Conservation (phyloP, 2,113 vertebrate species). For the Girardinichthys multiradiatus region DNA sequence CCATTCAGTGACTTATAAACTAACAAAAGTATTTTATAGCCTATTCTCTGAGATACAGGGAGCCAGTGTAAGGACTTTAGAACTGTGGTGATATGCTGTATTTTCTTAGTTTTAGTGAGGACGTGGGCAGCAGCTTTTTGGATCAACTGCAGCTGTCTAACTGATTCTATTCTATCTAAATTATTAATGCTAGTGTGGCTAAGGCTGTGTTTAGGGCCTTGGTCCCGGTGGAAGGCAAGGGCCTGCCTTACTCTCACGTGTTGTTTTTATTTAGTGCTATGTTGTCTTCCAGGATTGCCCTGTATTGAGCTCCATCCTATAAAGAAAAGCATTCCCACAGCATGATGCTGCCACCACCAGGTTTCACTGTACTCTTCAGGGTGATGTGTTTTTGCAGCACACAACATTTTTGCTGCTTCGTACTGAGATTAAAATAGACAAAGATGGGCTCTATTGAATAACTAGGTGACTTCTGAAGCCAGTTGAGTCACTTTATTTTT, state of each 20-base stretch:
- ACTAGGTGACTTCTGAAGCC: too few relatives aligned
- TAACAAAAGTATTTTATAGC: too few relatives aligned
- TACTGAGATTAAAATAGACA: background rate
- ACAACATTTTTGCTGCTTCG: background rate
- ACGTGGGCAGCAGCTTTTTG: too few relatives aligned
- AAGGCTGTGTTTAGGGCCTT: background rate
- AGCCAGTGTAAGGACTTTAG: too few relatives aligned
- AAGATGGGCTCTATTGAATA: too few relatives aligned
- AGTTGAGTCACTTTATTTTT: background rate
- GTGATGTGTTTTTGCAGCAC: background rate
- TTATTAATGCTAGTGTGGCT: too few relatives aligned
- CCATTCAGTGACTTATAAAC: too few relatives aligned
- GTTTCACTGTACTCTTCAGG: background rate
- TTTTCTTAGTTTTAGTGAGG: too few relatives aligned
- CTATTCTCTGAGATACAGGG: too few relatives aligned
- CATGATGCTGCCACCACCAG: background rate
- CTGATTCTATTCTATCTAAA: too few relatives aligned
- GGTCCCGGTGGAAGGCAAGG: background rate
- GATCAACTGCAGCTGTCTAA: too few relatives aligned
- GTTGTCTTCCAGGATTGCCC: background rate
- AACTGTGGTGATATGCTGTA: too few relatives aligned
- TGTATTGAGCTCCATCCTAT: background rate
- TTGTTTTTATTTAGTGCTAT: background rate
- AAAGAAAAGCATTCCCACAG: background rate
- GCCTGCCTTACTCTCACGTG: background rate